Conservation (phyloP, 1,140 invertebrate genomes). For the Ceratosolen solmsi region DNA sequence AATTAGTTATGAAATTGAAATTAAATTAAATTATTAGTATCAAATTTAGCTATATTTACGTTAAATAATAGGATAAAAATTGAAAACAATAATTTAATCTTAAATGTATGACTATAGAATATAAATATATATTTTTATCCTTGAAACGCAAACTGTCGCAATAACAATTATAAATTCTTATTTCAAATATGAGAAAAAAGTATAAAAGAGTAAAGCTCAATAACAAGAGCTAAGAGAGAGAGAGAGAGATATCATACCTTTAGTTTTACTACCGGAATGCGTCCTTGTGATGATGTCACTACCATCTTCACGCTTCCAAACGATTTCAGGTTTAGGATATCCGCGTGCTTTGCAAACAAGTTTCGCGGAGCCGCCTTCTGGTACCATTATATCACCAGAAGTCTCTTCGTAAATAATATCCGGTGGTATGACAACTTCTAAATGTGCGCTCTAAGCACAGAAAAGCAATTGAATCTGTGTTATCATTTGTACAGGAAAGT, state of each 20-base stretch:
- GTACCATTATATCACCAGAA: slow-evolving; percentile 91
- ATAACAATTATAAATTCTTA: no score
- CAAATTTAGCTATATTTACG: no score
- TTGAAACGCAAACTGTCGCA: no score
- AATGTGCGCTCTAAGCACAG: slow-evolving; percentile 80
- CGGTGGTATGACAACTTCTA: slow-evolving; percentile 92
- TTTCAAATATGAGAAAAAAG: no score
- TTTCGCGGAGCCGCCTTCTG: slow-evolving; percentile 90
- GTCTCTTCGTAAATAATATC: slow-evolving; percentile 92
- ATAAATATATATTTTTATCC: no score
- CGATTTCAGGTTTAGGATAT: slow-evolving; percentile 87
- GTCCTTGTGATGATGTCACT: slow-evolving; percentile 85
- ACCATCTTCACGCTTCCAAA: slow-evolving; percentile 91
- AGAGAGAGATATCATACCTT: slow-evolving; percentile 75
- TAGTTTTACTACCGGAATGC: slow-evolving; percentile 79
- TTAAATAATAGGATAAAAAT: no score
- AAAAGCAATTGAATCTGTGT: not conserved
- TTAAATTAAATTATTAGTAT: no score
- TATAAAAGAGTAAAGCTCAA: no score
- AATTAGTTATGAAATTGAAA: no score
- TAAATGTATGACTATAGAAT: no score
- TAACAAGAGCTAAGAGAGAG: no score
- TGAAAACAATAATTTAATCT: no score
- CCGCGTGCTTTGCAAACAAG: slow-evolving; percentile 89
- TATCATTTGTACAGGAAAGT: not conserved